phyloP scores from a whole-genome alignment of 2,888 invertebrate genomes.

The Drosophila longiperda region DNA sequence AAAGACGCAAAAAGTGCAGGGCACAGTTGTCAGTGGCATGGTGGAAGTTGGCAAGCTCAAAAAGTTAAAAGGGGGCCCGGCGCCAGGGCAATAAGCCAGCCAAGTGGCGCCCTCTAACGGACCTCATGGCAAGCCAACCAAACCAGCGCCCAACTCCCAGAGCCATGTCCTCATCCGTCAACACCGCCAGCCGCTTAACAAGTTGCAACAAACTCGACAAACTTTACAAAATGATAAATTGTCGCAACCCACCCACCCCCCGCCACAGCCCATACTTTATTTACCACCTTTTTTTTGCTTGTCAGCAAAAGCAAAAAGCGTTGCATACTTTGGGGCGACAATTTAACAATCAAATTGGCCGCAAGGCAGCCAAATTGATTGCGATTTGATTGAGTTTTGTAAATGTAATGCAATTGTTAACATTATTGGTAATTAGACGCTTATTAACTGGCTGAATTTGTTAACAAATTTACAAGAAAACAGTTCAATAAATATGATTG shows the following conservation, averaged over 20 bases:
- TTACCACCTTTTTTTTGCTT: slow-evolving; percentile 4
- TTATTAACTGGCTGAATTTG: background rate
- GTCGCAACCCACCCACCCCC: slow-evolving; percentile 3
- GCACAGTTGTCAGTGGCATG: slow-evolving; percentile 64
- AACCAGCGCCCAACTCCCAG: background rate
- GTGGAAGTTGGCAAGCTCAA: slow-evolving; percentile 66
- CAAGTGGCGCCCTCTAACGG: slow-evolving; percentile 58
- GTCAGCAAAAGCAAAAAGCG: slow-evolving; percentile 45
- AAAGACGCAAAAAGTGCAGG: slow-evolving; percentile 68
- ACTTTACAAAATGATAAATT: slow-evolving; percentile 68
- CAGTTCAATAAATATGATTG: background rate
- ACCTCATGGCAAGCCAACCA: slow-evolving; percentile 25
- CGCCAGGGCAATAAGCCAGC: slow-evolving; percentile 67
- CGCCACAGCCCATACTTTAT: background rate
- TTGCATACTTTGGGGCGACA: slow-evolving; percentile 71
- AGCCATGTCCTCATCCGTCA: slow-evolving; percentile 64
- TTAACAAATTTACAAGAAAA: background rate
- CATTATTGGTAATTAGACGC: background rate
- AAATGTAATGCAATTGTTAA: slow-evolving; percentile 9
- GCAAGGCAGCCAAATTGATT: slow-evolving; percentile 18
- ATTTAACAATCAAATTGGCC: slow-evolving; percentile 20
- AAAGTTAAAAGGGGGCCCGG: slow-evolving; percentile 80
- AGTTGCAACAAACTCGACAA: slow-evolving; percentile 61
- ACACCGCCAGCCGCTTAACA: slow-evolving; percentile 61
- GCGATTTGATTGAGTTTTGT: slow-evolving; percentile 11